Evolutionary conservation across 2,888 invertebrate genomes (phyloP), one percentile per base, ranked within the genome.

Genomic region (Trachelus tabidus): DNA sequence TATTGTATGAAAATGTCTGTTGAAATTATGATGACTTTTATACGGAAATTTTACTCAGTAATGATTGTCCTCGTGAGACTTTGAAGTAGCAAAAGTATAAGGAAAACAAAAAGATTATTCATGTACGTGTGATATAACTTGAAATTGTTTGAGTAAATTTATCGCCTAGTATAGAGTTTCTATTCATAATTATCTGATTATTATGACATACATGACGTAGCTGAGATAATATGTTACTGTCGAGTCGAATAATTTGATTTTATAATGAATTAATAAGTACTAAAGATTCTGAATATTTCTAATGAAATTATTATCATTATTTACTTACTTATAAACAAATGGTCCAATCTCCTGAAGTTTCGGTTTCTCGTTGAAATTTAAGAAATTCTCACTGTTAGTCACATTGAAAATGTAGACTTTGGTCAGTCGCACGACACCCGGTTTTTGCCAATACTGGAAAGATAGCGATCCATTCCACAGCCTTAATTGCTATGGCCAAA

Each of bases 391-490:
- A 0, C 96, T 95, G 92, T 97, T 97, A 34, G 97, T 97, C 23
- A 97, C 96, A 92, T 97, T 97, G 93, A 97, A 97, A 87, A 97
- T 96, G 90, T 97, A 97, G 31, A 97, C 96, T 92, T 96, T 97
- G 83, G 97, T 97, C 79, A 97, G 92, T 79, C 97, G 93, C 82
- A 95, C 94, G 15, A 97, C 97, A 0, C 97, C 97, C 0, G 97
- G 97, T 86, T 95, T 95, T 89, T 97, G 97, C 97, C 97, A 97
- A 90, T 97, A 97, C 86, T 96, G 96, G 92, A 96, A 97, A 90
- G 96, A 96, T 71, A 97, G 89, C 0, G 97, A 96, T 15, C 96
- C 96, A 88, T 97, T 97, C 95, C 96, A 95, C 81, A 97, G 92
- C 90, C 95, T 95, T 84, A 97, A 92, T 93, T 97, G 96, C 97